Conservation (phyloP, 2,888 invertebrate genomes). For the Nomada hirtipes region DNA sequence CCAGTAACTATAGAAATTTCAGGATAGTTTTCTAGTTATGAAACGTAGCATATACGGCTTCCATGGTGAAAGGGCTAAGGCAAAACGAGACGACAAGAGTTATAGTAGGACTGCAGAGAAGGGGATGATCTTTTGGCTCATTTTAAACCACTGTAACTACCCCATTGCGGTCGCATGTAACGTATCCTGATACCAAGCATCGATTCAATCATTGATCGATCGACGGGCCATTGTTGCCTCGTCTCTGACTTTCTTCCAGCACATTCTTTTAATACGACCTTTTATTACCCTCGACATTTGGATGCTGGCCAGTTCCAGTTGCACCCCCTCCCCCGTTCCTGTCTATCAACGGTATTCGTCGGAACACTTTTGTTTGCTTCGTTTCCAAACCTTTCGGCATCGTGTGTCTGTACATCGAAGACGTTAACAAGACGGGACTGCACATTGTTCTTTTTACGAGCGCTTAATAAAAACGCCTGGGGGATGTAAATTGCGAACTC, state of each 20-base stretch:
- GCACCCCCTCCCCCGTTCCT: not conserved
- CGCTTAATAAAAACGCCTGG: constrained; percentile 44
- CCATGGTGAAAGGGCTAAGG: not conserved
- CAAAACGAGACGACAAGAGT: not conserved
- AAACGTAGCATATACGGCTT: no score
- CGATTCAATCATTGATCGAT: constrained; percentile 23
- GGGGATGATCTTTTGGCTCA: constrained; percentile 13
- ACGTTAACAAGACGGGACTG: constrained; percentile 35
- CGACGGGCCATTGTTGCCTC: constrained; percentile 22
- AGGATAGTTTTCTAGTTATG: no score
- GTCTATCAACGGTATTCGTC: not conserved
- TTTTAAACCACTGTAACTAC: constrained; percentile 30
- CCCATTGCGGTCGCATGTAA: constrained; percentile 16
- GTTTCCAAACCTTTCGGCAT: not conserved
- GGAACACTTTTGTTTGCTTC: not conserved
- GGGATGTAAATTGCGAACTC: constrained; percentile 39
- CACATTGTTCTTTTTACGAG: constrained; percentile 15
- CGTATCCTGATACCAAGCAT: not conserved
- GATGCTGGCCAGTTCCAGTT: constrained; percentile 68
- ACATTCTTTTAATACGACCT: constrained; percentile 66
- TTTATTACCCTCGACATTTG: constrained; percentile 73
- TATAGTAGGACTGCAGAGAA: not conserved
- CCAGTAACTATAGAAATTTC: no score
- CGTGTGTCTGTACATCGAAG: not conserved
- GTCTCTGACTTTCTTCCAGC: constrained; percentile 33